Evolutionary conservation across 2,797 vertebrate species (phyloP).

Genomic region (Denticeps clupeoides): DNA sequence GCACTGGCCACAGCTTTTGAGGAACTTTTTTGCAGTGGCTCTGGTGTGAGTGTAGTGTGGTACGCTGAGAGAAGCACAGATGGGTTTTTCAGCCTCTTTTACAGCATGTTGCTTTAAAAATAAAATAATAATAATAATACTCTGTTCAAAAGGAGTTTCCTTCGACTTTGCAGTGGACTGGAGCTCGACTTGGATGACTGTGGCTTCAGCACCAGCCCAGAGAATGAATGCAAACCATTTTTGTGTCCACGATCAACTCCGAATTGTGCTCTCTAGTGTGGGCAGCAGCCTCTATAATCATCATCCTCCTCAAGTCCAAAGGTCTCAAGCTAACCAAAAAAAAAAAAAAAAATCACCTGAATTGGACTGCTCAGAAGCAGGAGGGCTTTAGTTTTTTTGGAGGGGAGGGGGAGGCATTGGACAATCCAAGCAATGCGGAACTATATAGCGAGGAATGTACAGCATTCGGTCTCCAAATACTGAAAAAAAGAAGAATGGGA

Average conservation of each 20-base stretch:
- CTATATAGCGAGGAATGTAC: constrained; percentile 13
- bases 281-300: no score
- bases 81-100: background rate
- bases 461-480: constrained; percentile 5
- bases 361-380: background rate
- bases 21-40: background rate
- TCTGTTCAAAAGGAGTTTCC: background rate
- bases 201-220: no score
- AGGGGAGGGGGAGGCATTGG: background rate
- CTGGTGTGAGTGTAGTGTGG: background rate
- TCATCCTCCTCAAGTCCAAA: no score
- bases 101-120: background rate
- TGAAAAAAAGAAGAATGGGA: background rate
- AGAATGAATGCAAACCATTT: no score
- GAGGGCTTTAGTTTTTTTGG: background rate
- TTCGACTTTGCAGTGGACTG: background rate
- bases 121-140: no score
- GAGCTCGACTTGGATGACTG: background rate
- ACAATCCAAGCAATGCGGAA: no score
- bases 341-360: no score
- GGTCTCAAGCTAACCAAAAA: no score
- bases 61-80: background rate
- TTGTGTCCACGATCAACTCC: no score
- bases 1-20: background rate
- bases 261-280: no score